A percentile compares a stretch with the other conserved stretches of the same genome.
Evolutionary conservation across 2,113 vertebrate species (phyloP).

Genomic region (Tyto alba): DNA sequence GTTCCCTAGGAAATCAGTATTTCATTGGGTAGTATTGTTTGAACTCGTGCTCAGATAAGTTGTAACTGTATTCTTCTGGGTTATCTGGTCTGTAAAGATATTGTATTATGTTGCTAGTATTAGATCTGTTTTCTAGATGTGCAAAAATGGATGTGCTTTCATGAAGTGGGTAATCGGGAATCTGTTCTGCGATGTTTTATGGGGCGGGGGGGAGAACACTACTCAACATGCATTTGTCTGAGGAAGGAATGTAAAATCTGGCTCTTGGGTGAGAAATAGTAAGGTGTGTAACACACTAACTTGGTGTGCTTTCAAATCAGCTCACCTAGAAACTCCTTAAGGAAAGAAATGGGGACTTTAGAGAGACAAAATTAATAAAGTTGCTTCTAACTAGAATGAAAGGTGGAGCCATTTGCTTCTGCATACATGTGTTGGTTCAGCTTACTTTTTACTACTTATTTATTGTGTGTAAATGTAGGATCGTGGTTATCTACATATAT

Average conservation of each 20-base stretch:
- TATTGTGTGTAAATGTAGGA: neutral
- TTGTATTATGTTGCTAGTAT: neutral
- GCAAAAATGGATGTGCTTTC: neutral
- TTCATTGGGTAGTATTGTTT: neutral
- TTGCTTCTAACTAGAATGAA: neutral
- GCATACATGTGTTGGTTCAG: neutral
- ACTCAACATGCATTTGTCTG: neutral
- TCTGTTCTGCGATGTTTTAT: neutral
- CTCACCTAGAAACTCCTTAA: neutral
- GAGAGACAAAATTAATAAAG: neutral
- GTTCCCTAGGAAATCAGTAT: neutral
- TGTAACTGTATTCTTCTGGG: neutral
- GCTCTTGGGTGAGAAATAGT: neutral
- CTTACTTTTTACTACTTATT: neutral
- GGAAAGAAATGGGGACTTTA: neutral
- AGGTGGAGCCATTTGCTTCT: neutral
- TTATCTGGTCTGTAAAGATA: neutral
- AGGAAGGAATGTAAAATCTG: neutral
- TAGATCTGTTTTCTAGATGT: neutral
- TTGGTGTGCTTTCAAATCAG: neutral
- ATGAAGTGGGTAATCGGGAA: neutral
- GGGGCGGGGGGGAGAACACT: too few species aligned
- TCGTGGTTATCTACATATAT: too few species aligned
- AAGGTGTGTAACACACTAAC: neutral
- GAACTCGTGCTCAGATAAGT: neutral